These are phyloP conservation scores for Nipponia nippon DNA, from an alignment of 2,113 vertebrate species.

Conservation along the genomic window DNA sequence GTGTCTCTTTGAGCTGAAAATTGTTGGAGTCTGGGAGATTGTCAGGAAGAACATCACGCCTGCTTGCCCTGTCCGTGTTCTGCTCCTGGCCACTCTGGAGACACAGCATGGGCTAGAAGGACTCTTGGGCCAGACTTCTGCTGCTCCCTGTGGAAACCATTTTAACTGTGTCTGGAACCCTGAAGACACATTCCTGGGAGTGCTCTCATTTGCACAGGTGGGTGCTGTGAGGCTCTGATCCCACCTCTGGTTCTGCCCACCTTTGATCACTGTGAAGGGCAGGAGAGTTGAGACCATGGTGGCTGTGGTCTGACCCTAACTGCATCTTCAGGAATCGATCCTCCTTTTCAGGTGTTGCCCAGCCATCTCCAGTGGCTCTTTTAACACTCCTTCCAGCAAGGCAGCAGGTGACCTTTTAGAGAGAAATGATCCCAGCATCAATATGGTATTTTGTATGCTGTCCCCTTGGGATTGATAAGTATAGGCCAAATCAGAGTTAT, in stretches of 20 bases:
- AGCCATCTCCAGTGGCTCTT: background rate
- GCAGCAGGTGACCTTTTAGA: background rate
- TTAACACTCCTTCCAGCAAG: background rate
- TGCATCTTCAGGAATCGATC: background rate
- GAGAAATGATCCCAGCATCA: background rate
- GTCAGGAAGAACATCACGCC: background rate
- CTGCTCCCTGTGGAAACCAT: background rate
- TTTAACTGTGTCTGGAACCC: background rate
- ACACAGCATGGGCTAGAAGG: background rate
- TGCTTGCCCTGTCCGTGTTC: background rate
- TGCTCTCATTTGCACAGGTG: background rate
- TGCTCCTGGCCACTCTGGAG: background rate
- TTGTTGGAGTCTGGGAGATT: background rate
- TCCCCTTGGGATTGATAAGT: background rate
- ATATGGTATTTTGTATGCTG: background rate
- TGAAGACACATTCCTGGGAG: background rate
- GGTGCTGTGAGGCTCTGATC: background rate
- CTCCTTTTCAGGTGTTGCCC: background rate
- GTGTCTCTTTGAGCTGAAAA: background rate
- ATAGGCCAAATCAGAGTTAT: background rate
- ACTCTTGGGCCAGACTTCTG: background rate
- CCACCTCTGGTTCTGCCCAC: background rate
- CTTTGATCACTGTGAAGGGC: background rate
- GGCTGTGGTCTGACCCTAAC: background rate
- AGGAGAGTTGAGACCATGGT: background rate